Percentiles rank a stretch among this genome's conserved stretches.
Conservation (phyloP, 2,888 invertebrate species). For the Lysandra coridon region DNA sequence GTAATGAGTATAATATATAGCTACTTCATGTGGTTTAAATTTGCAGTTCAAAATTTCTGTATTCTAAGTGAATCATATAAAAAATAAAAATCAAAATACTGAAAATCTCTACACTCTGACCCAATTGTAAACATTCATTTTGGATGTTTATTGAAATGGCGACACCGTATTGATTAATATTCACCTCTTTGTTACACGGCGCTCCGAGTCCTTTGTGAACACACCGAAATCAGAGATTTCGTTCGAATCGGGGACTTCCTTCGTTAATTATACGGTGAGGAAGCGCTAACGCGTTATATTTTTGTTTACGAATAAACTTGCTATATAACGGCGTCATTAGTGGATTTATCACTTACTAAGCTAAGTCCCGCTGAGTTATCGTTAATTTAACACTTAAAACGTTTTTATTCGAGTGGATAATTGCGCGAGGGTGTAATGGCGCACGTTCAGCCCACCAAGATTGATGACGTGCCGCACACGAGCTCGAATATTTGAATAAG, state of each 20-base stretch:
- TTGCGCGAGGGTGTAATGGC: conserved; percentile 74
- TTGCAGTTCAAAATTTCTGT: too few species aligned
- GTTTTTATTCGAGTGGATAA: conserved; percentile 78
- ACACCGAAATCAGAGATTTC: conserved; percentile 10
- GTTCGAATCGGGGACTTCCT: not conserved
- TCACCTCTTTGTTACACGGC: conserved; percentile 19
- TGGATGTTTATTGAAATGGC: not conserved
- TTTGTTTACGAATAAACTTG: conserved; percentile 1
- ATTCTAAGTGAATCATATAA: not conserved
- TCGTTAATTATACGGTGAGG: not conserved
- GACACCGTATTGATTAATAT: conserved; percentile 4
- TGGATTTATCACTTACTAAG: conserved; percentile 66
- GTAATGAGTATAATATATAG: not conserved
- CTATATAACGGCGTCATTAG: conserved; percentile 20
- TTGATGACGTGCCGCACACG: conserved; percentile 74
- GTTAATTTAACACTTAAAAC: conserved; percentile 79
- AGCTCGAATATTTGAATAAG: conserved; percentile 74
- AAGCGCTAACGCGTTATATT: not conserved
- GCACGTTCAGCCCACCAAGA: conserved; percentile 71
- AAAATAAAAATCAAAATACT: not conserved
- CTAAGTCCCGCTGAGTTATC: conserved; percentile 72
- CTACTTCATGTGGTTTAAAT: not conserved
- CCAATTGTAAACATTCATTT: not conserved
- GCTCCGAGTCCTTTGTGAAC: not conserved
- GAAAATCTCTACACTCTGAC: not conserved